phyloP scores from a whole-genome alignment of 2,888 invertebrate species.

The Trichopoda pennipes region DNA sequence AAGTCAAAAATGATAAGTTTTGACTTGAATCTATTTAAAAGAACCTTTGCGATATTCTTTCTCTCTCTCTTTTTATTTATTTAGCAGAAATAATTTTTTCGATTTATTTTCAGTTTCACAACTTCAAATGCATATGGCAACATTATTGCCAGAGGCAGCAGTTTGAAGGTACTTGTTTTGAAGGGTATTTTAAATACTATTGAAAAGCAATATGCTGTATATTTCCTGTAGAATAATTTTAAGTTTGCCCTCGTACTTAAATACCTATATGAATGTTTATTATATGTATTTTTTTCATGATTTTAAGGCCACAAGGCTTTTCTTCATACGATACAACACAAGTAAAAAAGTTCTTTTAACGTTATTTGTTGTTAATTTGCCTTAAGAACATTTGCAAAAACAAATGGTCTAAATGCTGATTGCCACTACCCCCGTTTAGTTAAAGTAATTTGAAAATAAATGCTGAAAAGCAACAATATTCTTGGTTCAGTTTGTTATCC shows the following conservation, averaged over 20 bases:
- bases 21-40: too few species aligned
- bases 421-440: constrained; percentile 46
- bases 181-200: too few species aligned
- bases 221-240: not conserved
- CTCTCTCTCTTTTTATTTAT: too few species aligned
- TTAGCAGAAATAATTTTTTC: too few species aligned
- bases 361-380: constrained; percentile 54
- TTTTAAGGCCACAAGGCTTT: constrained; percentile 53
- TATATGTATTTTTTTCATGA: constrained; percentile 26
- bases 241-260: not conserved
- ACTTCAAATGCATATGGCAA: too few species aligned
- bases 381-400: constrained; percentile 42
- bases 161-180: too few species aligned
- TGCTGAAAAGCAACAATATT: constrained; percentile 18
- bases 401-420: constrained; percentile 61
- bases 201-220: too few species aligned
- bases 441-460: constrained; percentile 8
- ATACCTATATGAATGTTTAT: constrained; percentile 24
- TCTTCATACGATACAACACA: constrained; percentile 53
- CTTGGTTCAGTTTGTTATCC: constrained; percentile 38
- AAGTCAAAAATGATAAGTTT: too few species aligned
- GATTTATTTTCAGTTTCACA: too few species aligned
- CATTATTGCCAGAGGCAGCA: too few species aligned
- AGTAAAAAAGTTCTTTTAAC: constrained; percentile 41
- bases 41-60: too few species aligned